These are phyloP conservation scores for Aelia acuminata DNA, from an alignment of 2,888 invertebrate species.

Conservation along the genomic window DNA sequence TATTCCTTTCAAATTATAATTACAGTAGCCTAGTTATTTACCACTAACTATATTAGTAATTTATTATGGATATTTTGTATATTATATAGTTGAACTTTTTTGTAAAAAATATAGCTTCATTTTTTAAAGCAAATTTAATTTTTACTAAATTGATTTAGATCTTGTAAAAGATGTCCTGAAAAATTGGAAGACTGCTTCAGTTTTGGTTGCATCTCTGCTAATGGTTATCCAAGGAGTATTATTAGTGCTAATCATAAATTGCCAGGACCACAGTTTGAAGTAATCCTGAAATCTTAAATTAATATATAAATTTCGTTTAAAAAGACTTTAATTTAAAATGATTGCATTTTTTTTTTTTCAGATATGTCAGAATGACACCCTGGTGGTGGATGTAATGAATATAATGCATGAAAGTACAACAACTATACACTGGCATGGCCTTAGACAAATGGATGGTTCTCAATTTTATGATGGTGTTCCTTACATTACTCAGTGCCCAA, in stretches of 20 bases:
- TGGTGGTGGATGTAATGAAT: conserved; percentile 20
- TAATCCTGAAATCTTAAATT: not conserved
- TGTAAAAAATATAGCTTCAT: too few species aligned
- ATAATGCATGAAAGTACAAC: conserved; percentile 5
- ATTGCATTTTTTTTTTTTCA: not conserved
- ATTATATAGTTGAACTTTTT: too few species aligned
- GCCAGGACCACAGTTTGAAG: not conserved
- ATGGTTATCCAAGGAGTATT: not conserved
- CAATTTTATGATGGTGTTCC: conserved; percentile 23
- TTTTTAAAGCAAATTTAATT: too few species aligned
- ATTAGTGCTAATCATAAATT: not conserved
- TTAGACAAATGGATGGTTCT: not conserved
- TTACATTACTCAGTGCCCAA: conserved; percentile 10
- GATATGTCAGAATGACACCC: conserved; percentile 7
- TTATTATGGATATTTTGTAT: too few species aligned
- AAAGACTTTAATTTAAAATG: too few species aligned
- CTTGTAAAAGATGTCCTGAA: not conserved
- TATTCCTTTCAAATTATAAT: too few species aligned
- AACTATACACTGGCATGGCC: conserved; percentile 7
- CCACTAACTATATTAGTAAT: too few species aligned
- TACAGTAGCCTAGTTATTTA: too few species aligned
- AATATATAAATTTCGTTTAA: too few species aligned
- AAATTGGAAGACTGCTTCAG: not conserved
- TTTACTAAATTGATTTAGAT: not conserved
- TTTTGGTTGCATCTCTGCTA: not conserved